phyloP scores from a whole-genome alignment of 2,888 invertebrate genomes.

The Cheiracanthium punctorium region DNA sequence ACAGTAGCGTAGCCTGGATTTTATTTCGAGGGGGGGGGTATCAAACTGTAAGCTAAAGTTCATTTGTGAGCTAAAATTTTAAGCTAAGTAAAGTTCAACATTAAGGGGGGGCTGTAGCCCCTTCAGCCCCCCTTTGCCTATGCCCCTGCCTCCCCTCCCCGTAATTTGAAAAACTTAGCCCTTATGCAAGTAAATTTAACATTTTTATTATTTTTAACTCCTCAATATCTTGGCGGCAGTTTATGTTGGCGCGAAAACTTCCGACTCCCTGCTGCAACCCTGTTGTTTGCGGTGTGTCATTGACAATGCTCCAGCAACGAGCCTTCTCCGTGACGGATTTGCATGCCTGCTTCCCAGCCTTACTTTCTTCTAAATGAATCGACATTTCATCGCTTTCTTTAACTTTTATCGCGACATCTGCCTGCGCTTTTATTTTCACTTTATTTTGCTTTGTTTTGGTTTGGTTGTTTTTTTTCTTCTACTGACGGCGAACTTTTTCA shows the following conservation, averaged over 20 bases:
- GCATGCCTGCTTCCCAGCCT: conserved; percentile 33
- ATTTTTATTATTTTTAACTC: not conserved
- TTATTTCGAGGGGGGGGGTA: no score
- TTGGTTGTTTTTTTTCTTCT: no score
- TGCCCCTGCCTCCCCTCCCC: no score
- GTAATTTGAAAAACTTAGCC: no score
- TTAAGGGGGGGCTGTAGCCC: no score
- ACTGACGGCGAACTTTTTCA: not conserved
- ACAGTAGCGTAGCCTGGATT: no score
- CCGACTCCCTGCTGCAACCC: conserved; percentile 4
- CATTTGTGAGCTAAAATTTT: no score
- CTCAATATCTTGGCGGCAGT: not conserved
- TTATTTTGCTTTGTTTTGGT: no score
- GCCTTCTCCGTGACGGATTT: conserved; percentile 36
- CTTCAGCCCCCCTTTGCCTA: no score
- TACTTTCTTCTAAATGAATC: conserved; percentile 32
- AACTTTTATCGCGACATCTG: conserved; percentile 17
- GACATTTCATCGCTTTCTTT: conserved; percentile 26
- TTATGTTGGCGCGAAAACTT: not conserved
- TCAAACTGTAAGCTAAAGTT: no score
- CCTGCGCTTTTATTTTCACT: conserved; percentile 10
- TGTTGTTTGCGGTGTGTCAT: conserved; percentile 31
- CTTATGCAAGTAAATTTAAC: no score
- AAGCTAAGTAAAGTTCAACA: no score
- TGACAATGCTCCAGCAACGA: conserved; percentile 28